Evolutionary conservation across 2,797 vertebrate species (phyloP).

Genomic region (Gymnodraco acuticeps): DNA sequence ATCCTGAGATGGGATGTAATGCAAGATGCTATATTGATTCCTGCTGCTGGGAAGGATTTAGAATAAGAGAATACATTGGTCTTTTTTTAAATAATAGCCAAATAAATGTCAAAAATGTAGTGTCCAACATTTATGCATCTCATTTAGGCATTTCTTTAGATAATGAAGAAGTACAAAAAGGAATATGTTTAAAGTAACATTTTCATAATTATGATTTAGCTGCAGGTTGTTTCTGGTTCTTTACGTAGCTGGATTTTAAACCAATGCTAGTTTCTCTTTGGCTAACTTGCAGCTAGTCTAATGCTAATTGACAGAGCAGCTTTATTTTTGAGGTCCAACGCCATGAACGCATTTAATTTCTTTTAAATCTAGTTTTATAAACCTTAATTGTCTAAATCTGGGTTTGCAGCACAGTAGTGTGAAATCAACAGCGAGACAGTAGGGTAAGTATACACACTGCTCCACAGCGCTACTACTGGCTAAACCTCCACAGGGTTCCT

Average conservation of each 20-base stretch:
- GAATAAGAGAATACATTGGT: no score
- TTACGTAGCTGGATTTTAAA: not conserved
- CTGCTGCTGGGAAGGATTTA: not conserved
- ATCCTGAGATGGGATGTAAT: not conserved
- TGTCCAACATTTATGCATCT: no score
- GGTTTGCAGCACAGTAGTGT: not conserved
- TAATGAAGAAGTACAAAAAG: no score
- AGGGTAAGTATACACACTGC: not conserved
- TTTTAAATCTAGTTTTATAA: not conserved
- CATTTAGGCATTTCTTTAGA: no score
- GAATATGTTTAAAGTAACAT: no score
- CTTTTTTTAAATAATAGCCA: no score
- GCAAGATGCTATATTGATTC: not conserved
- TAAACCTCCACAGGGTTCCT: conserved; percentile 31
- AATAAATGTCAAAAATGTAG: no score
- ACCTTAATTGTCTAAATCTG: not conserved
- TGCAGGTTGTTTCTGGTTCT: not conserved
- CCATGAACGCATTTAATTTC: not conserved
- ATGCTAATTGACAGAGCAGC: not conserved
- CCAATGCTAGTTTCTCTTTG: no score
- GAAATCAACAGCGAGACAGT: not conserved
- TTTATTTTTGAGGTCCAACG: not conserved
- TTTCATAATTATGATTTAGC: not conserved
- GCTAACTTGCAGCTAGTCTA: not conserved
- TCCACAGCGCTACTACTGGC: not conserved